phyloP scores from a whole-genome alignment of 2,888 invertebrate species.

The Clepsis dumicolana region DNA sequence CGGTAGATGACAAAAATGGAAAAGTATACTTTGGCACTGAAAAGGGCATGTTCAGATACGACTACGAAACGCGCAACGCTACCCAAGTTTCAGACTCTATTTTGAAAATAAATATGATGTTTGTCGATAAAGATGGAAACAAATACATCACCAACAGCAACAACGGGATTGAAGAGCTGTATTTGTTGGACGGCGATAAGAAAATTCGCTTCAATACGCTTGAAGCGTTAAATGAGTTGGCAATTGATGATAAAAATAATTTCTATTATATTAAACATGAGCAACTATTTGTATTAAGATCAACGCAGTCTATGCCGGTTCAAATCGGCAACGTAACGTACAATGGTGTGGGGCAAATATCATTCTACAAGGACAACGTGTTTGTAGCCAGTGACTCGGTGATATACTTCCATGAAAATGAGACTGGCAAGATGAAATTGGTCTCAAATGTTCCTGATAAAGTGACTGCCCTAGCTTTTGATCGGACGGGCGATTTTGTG shows the following conservation, averaged over 20 bases:
- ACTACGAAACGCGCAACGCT: constrained; percentile 64
- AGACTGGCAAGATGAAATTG: constrained; percentile 61
- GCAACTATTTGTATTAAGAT: constrained; percentile 66
- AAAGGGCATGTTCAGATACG: constrained; percentile 68
- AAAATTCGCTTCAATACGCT: constrained; percentile 65
- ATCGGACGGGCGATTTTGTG: constrained; percentile 64
- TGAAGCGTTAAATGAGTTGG: constrained; percentile 69
- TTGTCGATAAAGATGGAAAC: constrained; percentile 73
- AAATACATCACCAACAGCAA: constrained; percentile 70
- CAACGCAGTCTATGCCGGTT: constrained; percentile 57
- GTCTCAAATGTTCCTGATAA: constrained; percentile 64
- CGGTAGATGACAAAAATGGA: constrained; percentile 65
- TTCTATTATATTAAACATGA: constrained; percentile 72
- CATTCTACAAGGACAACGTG: constrained; percentile 65
- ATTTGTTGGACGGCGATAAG: constrained; percentile 63
- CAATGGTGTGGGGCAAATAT: constrained; percentile 71
- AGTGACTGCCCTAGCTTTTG: constrained; percentile 73
- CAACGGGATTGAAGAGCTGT: constrained; percentile 70
- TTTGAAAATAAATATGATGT: constrained; percentile 68
- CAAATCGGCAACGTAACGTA: constrained; percentile 66
- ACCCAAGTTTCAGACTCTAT: constrained; percentile 57
- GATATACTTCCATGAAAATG: constrained; percentile 69
- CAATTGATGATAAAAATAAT: constrained; percentile 71
- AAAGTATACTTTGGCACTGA: constrained; percentile 74
- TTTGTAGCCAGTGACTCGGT: constrained; percentile 69